A percentile compares a stretch with the other conserved stretches of the same genome.
phyloP scores from a whole-genome alignment of 2,113 vertebrate genomes.

The Vidua chalybeata region DNA sequence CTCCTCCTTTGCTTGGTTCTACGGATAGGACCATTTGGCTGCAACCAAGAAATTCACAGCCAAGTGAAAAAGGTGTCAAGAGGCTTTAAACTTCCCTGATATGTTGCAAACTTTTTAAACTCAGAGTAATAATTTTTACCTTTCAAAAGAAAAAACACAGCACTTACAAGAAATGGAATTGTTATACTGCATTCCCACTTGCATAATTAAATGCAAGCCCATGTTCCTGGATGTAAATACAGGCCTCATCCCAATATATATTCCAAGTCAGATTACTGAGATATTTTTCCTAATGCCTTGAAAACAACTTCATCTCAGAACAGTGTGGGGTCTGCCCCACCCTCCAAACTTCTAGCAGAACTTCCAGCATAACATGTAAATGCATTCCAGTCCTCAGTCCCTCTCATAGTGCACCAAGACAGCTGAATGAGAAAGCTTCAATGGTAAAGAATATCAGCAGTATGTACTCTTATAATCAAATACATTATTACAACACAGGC shows the following conservation, averaged over 20 bases:
- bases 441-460: not conserved
- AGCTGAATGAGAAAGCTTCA: not conserved
- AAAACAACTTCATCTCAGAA: not conserved
- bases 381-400: not conserved
- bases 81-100: not conserved
- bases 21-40: not conserved
- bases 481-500: not conserved
- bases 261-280: not conserved
- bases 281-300: not conserved
- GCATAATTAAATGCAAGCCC: not conserved
- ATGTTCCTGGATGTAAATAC: rapidly evolving
- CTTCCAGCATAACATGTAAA: not conserved
- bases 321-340: rapidly evolving
- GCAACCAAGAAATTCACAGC: not conserved
- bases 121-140: not conserved
- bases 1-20: not conserved
- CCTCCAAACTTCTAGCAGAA: not conserved
- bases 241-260: not conserved
- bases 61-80: not conserved
- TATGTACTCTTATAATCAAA: not conserved
- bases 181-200: not conserved
- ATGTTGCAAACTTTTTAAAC: not conserved
- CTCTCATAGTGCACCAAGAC: not conserved
- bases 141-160: not conserved
- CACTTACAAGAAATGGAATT: not conserved